Percentiles rank a stretch among this genome's conserved stretches.
phyloP scores from a whole-genome alignment of 2,888 invertebrate species.

The Diloba caeruleocephala region DNA sequence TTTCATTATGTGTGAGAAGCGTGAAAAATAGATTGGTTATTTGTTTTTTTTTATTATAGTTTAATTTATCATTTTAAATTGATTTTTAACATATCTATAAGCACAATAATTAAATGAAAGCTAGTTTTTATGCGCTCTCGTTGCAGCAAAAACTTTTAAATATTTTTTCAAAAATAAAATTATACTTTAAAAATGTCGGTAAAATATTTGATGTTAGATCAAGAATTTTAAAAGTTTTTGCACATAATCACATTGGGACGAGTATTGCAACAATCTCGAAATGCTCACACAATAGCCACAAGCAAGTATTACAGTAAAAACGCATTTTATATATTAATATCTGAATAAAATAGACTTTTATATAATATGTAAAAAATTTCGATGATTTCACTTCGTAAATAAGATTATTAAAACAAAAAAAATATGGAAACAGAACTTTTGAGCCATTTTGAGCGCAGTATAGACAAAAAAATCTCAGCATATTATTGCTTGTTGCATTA shows the following conservation, averaged over 20 bases:
- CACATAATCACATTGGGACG: constrained; percentile 32
- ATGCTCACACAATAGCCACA: constrained; percentile 60
- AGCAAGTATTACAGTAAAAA: constrained; percentile 54
- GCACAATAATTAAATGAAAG: constrained; percentile 65
- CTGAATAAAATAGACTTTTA: constrained; percentile 49
- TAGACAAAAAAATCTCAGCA: constrained; percentile 41
- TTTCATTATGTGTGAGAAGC: constrained; percentile 76
- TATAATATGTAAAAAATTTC: constrained; percentile 45
- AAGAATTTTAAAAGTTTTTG: constrained; percentile 31
- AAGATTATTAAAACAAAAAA: constrained; percentile 18
- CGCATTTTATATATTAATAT: constrained; percentile 53
- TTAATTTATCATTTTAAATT: constrained; percentile 59
- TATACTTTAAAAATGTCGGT: constrained; percentile 13
- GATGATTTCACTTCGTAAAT: constrained; percentile 51
- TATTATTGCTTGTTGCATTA: constrained; percentile 26
- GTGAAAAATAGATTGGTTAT: constrained; percentile 65
- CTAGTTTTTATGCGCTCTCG: constrained; percentile 30
- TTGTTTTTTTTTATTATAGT: constrained; percentile 48
- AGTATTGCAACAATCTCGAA: constrained; percentile 37
- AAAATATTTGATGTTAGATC: too few relatives aligned
- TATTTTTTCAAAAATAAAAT: too few relatives aligned
- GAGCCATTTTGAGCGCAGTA: constrained; percentile 62
- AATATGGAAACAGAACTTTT: constrained; percentile 43
- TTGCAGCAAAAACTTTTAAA: constrained; percentile 47
- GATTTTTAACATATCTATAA: constrained; percentile 72